These are phyloP conservation scores for Uropsilus gracilis DNA, from an alignment of 2,113 vertebrate species.

Conservation along the genomic window DNA sequence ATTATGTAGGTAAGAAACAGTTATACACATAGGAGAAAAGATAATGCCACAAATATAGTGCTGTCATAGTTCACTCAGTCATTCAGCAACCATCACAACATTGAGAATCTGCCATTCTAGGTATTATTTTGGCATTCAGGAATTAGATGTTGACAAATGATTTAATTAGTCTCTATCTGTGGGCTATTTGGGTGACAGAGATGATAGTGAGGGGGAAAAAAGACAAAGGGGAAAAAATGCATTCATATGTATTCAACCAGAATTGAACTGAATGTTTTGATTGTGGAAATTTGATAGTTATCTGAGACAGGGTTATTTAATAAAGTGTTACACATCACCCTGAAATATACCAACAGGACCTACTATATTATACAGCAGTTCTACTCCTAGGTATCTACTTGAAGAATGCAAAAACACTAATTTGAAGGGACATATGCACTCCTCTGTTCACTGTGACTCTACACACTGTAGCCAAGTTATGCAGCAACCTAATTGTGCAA, in stretches of 20 bases:
- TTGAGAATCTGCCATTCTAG: neutral
- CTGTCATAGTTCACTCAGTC: neutral
- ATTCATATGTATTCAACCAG: neutral
- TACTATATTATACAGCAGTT: no score
- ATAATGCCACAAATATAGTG: neutral
- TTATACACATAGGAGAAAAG: neutral
- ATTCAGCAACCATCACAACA: neutral
- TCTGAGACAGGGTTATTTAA: neutral
- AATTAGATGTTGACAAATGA: neutral
- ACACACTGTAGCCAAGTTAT: no score
- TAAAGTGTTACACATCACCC: neutral
- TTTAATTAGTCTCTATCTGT: neutral
- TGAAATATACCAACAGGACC: neutral
- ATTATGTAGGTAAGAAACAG: neutral
- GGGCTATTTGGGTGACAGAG: neutral
- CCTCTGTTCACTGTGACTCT: no score
- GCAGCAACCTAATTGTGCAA: no score
- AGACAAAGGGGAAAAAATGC: neutral
- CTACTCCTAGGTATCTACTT: no score
- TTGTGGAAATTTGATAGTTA: neutral
- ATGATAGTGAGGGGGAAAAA: neutral
- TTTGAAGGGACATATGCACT: no score
- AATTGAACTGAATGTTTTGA: slow-evolving; percentile 1
- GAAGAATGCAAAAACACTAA: no score
- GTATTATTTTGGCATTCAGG: neutral